phyloP scores from a whole-genome alignment of 2,113 vertebrate species.

The Nymphicus hollandicus region DNA sequence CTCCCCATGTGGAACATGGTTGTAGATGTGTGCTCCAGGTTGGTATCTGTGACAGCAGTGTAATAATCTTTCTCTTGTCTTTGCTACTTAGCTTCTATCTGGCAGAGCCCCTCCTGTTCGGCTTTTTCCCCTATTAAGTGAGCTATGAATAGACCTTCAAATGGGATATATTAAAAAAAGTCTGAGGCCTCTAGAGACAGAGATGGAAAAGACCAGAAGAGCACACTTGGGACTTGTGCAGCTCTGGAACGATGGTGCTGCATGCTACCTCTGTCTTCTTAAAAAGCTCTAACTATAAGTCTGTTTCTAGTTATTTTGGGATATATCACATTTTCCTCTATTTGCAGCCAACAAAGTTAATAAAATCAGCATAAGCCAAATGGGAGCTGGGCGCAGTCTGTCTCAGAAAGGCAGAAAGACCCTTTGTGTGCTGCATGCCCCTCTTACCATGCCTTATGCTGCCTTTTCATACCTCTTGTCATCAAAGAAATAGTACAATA shows the following conservation, averaged over 20 bases:
- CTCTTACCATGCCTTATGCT: not conserved
- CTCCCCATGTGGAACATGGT: not conserved
- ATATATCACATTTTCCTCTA: not conserved
- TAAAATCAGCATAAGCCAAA: not conserved
- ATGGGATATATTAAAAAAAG: not conserved
- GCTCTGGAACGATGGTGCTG: accelerated
- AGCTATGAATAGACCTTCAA: not conserved
- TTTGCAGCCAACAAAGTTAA: not conserved
- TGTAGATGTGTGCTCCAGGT: not conserved
- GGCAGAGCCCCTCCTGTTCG: not conserved
- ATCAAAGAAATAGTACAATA: not conserved
- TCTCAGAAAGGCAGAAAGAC: not conserved
- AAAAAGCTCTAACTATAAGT: not conserved
- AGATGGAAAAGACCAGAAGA: not conserved
- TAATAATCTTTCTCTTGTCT: not conserved
- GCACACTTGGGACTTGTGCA: not conserved
- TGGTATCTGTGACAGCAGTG: not conserved
- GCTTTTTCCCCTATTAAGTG: not conserved
- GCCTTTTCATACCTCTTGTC: not conserved
- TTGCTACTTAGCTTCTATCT: not conserved
- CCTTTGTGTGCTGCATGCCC: not conserved
- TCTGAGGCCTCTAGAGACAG: not conserved
- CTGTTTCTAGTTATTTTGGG: not conserved
- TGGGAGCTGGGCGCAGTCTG: not conserved
- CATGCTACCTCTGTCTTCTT: not conserved